These are phyloP conservation scores for Brassicogethes aeneus DNA, from an alignment of 2,888 invertebrate species.

Conservation along the genomic window DNA sequence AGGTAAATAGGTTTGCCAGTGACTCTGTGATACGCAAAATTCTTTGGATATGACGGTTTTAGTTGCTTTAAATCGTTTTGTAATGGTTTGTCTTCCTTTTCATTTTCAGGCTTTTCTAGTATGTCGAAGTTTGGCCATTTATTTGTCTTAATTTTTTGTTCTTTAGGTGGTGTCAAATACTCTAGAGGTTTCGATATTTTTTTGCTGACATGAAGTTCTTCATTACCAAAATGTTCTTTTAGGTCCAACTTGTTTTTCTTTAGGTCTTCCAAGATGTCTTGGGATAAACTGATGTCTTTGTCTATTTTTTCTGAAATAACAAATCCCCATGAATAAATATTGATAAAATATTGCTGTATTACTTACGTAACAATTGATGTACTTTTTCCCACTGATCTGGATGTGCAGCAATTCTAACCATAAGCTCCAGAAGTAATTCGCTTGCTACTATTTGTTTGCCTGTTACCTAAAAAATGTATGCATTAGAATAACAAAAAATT, in stretches of 20 bases:
- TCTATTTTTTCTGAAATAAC: slow-evolving; percentile 33
- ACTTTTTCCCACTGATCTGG: slow-evolving; percentile 38
- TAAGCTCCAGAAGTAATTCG: slow-evolving; percentile 35
- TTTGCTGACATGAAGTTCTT: slow-evolving; percentile 2
- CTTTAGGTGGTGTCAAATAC: no score
- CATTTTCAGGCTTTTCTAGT: slow-evolving; percentile 3
- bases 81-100: slow-evolving; percentile 6
- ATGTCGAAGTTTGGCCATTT: slow-evolving; percentile 6
- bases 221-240: not conserved
- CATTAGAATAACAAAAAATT: no score
- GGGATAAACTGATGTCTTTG: slow-evolving; percentile 30
- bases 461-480: slow-evolving; percentile 11
- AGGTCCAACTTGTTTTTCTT: slow-evolving; percentile 3
- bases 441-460: slow-evolving; percentile 25
- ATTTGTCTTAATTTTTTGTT: slow-evolving; percentile 8
- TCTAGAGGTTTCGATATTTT: not conserved
- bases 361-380: slow-evolving; percentile 37
- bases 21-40: slow-evolving; percentile 39
- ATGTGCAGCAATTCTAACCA: slow-evolving; percentile 38
- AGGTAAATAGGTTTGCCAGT: slow-evolving; percentile 34
- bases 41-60: slow-evolving; percentile 31
- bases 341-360: no score
- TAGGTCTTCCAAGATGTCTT: slow-evolving; percentile 27
- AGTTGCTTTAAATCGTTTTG: slow-evolving; percentile 20
- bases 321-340: no score